phyloP scores from a whole-genome alignment of 2,113 vertebrate species.

The Bathybates hornii region DNA sequence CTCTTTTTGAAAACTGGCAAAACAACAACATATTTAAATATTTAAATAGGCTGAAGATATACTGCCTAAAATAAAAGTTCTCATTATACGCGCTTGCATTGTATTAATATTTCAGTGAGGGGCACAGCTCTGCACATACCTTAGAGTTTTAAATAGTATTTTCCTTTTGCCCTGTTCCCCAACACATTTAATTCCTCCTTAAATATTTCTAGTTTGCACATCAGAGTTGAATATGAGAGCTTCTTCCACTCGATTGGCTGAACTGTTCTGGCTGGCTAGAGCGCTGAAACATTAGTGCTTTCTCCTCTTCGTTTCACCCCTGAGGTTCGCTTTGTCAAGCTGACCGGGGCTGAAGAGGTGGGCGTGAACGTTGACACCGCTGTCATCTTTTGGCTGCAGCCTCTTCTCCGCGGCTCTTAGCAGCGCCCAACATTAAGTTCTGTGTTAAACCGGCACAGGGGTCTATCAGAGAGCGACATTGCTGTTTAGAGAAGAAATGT shows the following conservation, averaged over 20 bases:
- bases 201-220: background rate
- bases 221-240: background rate
- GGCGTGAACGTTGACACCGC: background rate
- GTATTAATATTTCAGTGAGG: background rate
- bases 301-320: background rate
- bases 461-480: background rate
- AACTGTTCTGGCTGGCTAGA: background rate
- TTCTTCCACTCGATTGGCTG: background rate
- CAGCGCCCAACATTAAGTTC: background rate
- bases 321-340: background rate
- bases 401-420: background rate
- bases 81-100: background rate
- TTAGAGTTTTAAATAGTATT: background rate
- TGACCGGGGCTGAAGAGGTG: background rate
- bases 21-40: background rate
- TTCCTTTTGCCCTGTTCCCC: background rate
- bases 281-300: background rate
- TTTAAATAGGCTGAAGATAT: background rate
- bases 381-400: background rate
- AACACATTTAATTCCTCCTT: background rate
- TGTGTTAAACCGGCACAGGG: background rate
- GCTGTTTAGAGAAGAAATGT: background rate
- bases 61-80: background rate
- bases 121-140: background rate
- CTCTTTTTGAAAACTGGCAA: background rate